Percentiles rank a stretch among this genome's conserved stretches.
phyloP scores from a whole-genome alignment of 2,797 vertebrate genomes.

The Balearica regulorum region DNA sequence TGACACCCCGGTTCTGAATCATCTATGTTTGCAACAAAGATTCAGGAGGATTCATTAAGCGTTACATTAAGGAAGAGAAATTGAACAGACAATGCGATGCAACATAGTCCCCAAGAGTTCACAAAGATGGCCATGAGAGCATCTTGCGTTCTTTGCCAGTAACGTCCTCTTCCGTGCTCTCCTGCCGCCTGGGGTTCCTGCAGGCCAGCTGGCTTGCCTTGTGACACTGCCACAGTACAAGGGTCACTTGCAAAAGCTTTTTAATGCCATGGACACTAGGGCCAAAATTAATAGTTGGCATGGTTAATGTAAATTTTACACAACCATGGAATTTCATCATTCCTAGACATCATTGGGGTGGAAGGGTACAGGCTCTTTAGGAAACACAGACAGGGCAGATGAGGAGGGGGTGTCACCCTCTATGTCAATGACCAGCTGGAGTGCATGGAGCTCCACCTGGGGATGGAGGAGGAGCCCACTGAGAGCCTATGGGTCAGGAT shows the following conservation, averaged over 20 bases:
- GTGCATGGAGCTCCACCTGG: too few species aligned
- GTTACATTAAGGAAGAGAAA: background rate
- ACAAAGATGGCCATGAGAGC: background rate
- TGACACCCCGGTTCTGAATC: background rate
- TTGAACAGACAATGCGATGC: background rate
- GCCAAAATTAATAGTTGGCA: background rate
- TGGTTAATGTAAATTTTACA: background rate
- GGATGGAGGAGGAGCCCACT: too few species aligned
- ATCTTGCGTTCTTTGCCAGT: background rate
- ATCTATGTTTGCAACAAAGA: background rate
- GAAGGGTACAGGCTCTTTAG: too few species aligned
- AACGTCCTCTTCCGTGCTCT: background rate
- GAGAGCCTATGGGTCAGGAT: too few species aligned
- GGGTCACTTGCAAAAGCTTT: background rate
- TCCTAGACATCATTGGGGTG: background rate
- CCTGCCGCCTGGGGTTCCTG: background rate
- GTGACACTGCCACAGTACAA: too few species aligned
- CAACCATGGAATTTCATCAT: background rate
- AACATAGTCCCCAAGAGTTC: background rate
- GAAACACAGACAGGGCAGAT: too few species aligned
- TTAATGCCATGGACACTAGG: background rate
- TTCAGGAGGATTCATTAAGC: background rate
- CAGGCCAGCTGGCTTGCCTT: background rate
- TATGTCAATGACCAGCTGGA: too few species aligned
- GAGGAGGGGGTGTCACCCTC: too few species aligned